phyloP scores from a whole-genome alignment of 1,140 invertebrate species.

The Sitophilus oryzae region DNA sequence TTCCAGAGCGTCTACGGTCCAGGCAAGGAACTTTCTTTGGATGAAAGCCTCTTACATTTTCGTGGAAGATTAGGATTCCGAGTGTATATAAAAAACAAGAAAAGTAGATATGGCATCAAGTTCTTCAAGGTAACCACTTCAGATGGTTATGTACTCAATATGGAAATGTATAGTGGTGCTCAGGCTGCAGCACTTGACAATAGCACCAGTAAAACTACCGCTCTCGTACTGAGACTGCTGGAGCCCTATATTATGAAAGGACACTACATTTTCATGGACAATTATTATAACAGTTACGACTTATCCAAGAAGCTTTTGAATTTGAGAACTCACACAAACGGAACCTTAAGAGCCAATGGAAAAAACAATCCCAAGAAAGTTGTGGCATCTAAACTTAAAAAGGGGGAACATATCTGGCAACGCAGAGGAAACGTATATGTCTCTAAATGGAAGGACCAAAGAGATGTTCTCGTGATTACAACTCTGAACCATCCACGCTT shows the following conservation, averaged over 20 bases:
- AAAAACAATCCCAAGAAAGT: too few species aligned
- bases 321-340: too few species aligned
- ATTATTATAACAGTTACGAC: too few species aligned
- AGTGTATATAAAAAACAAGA: slow-evolving; percentile 13
- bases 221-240: slow-evolving; percentile 7
- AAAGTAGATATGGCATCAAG: slow-evolving; percentile 7
- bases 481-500: slow-evolving; percentile 15
- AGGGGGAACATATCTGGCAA: neutral
- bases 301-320: too few species aligned
- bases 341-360: too few species aligned
- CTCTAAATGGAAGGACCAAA: neutral
- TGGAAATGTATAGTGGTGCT: slow-evolving; percentile 7
- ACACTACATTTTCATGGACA: too few species aligned
- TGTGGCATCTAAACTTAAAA: slow-evolving; percentile 3
- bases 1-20: neutral
- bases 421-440: neutral
- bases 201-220: neutral
- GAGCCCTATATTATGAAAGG: slow-evolving; percentile 8
- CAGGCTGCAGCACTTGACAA: neutral
- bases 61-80: slow-evolving; percentile 1
- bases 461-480: neutral
- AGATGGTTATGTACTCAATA: slow-evolving; percentile 8
- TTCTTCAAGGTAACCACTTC: slow-evolving; percentile 1
- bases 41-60: slow-evolving; percentile 8
- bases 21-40: slow-evolving; percentile 1